phyloP scores from a whole-genome alignment of 2,113 vertebrate genomes.

The Myotis yumanensis region DNA sequence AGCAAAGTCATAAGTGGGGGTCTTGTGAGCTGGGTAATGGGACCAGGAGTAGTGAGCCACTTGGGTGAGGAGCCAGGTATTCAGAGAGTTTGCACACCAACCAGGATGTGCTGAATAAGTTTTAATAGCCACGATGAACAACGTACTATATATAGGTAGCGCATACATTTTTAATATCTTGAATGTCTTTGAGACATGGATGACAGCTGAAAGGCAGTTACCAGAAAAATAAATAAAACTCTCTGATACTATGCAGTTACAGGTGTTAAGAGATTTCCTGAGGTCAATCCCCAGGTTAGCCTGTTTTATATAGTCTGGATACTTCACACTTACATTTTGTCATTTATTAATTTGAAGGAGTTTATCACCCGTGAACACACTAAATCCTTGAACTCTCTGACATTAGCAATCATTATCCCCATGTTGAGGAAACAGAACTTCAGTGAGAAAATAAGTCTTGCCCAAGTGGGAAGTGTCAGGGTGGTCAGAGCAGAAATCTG shows the following conservation, averaged over 20 bases:
- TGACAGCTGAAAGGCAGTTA: neutral
- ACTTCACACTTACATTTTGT: neutral
- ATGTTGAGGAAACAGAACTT: neutral
- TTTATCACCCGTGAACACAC: neutral
- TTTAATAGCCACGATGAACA: neutral
- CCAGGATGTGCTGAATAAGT: neutral
- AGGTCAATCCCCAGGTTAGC: neutral
- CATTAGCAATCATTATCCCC: neutral
- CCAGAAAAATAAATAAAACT: neutral
- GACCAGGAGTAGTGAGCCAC: neutral
- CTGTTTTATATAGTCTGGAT: neutral
- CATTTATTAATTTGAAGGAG: neutral
- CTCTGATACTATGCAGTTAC: neutral
- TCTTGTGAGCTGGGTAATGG: neutral
- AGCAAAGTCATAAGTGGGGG: neutral
- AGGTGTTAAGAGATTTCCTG: neutral
- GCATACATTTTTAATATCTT: neutral
- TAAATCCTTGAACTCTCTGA: neutral
- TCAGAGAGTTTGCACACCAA: neutral
- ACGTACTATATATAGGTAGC: neutral
- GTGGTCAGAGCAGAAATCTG: neutral
- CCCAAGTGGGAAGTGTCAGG: neutral
- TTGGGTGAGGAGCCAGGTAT: neutral
- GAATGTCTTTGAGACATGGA: neutral
- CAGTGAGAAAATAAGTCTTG: neutral